Evolutionary conservation across 1,140 invertebrate species (phyloP), one percentile per base, ranked within the genome.

Genomic region (Lepidotrigona ventralis): DNA sequence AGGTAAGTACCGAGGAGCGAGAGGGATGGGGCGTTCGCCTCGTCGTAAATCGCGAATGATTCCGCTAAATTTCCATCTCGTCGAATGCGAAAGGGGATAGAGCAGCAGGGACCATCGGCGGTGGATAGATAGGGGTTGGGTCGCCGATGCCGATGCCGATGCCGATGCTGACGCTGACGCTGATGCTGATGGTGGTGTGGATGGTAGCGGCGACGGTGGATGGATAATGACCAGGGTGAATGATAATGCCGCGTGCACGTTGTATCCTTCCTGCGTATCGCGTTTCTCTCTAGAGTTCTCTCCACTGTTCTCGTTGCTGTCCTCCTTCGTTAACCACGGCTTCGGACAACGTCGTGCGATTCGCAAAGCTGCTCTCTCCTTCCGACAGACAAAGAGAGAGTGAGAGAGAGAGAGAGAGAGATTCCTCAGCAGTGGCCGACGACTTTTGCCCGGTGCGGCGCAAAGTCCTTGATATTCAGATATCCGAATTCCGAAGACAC

Each of bases 41-140:
- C 83, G 72, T 88, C 86, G 87, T 90, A 91, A 90, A 89, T 91
- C 86, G 90, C 87, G 85, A 90, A 90, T 90, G 90, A 91, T 90
- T 90, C 86, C 90, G 90, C 89, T 89, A 89, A 92, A 91, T 92
- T 91, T 92, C 87, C 85, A 90, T 90, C 89, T 90, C 89, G 86
- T 87, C 89, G 89, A 88, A 89, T 79, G 83, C 77, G 81, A 85
- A 83, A 87, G 86, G 84, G 84, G 71, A 85, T 81, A 83, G 64
- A 83, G 64, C 51, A 54, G 33, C 70, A 83, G 70, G 63, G 72
- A 84, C 77, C 77, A 74, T 46, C n/a, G n/a, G n/a, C n/a, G n/a
- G n/a, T 8, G 19, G 77, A 79, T 72, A 87, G 82, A 87, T 88
- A 88, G 86, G 90, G 91, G 90, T 85, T 90, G 89, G 88, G 72